These are phyloP conservation scores for Drosophila sucinea DNA, from an alignment of 1,140 invertebrate genomes.

Conservation along the genomic window DNA sequence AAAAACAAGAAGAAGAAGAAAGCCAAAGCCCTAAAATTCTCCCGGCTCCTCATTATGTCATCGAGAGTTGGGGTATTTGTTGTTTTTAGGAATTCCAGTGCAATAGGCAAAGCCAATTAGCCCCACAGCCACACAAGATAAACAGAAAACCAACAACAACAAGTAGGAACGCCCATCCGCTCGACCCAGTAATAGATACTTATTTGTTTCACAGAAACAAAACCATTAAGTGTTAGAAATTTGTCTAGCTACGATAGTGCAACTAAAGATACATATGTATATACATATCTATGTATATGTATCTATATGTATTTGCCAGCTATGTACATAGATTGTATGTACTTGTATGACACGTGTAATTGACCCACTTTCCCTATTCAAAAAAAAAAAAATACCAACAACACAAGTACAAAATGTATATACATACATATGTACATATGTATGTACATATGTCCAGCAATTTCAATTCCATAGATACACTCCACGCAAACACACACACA, in stretches of 20 bases:
- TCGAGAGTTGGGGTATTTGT: neutral
- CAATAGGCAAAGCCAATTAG: conserved; percentile 20
- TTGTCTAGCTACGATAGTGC: conserved; percentile 13
- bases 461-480: conserved; percentile 37
- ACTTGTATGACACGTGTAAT: conserved; percentile 72
- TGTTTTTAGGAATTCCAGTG: conserved; percentile 13
- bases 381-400: conserved; percentile 40
- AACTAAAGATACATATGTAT: conserved; percentile 11
- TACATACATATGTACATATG: conserved; percentile 7
- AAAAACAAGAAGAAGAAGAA: conserved; percentile 23
- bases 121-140: conserved; percentile 14
- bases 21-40: conserved; percentile 18
- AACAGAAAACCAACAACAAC: conserved; percentile 9
- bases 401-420: conserved; percentile 5
- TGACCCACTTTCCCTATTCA: conserved; percentile 79
- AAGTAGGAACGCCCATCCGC: conserved; percentile 12
- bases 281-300: neutral
- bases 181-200: conserved; percentile 17
- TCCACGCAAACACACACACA: conserved; percentile 15
- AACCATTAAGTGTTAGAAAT: conserved; percentile 17
- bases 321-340: conserved; percentile 31
- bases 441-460: conserved; percentile 42
- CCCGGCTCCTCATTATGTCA: conserved; percentile 5
- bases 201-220: conserved; percentile 18
- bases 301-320: neutral